These are phyloP conservation scores for Bibio marci DNA, from an alignment of 2,888 invertebrate species.

Conservation along the genomic window DNA sequence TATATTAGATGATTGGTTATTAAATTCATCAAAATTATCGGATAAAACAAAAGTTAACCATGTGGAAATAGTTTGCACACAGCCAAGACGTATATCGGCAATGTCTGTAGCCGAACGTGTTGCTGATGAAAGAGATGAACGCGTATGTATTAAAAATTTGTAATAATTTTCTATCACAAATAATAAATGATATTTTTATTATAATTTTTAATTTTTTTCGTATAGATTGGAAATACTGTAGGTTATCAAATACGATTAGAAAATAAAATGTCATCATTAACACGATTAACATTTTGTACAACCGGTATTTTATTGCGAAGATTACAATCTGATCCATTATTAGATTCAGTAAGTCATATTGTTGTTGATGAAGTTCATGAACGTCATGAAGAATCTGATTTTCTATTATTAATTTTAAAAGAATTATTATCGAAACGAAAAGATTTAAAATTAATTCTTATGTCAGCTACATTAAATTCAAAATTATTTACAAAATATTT, in stretches of 20 bases:
- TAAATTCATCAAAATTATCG: conserved; percentile 25
- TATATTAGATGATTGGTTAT: conserved; percentile 71
- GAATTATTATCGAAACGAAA: conserved; percentile 53
- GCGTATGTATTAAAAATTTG: background rate
- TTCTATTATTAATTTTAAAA: conserved; percentile 65
- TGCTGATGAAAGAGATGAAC: conserved; percentile 68
- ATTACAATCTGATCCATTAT: conserved; percentile 57
- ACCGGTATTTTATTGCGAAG: conserved; percentile 78
- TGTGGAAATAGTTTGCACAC: conserved; percentile 79
- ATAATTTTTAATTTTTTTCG: no score
- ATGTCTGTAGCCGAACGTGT: conserved; percentile 86
- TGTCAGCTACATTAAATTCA: conserved; percentile 87
- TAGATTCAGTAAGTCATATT: conserved; percentile 65
- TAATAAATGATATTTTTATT: no score
- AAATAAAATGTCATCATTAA: conserved; percentile 56
- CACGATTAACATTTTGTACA: conserved; percentile 81
- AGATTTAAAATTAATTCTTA: conserved; percentile 68
- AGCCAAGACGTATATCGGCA: conserved; percentile 81
- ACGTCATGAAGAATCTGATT: conserved; percentile 79
- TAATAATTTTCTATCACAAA: no score
- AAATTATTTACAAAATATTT: conserved; percentile 75
- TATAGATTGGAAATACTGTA: conserved; percentile 24
- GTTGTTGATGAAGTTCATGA: conserved; percentile 90
- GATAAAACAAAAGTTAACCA: conserved; percentile 34
- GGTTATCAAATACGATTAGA: conserved; percentile 63